Conservation (phyloP, 2,797 vertebrate genomes). For the Myotis planiceps region DNA sequence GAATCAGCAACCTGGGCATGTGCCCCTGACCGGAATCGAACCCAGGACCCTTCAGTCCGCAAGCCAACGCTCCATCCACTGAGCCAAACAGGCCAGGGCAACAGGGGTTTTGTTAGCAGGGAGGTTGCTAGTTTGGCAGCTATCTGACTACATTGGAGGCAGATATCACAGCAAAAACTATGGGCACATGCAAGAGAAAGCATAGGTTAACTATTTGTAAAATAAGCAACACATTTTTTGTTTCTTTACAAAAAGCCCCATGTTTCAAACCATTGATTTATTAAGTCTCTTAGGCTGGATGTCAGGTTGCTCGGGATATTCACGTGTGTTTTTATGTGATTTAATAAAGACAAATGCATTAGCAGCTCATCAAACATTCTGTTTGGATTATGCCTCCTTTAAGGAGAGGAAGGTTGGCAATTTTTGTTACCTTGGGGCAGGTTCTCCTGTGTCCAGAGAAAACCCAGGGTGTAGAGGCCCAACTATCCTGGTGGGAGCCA, state of each 20-base stretch:
- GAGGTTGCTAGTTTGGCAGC: not conserved
- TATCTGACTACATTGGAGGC: not conserved
- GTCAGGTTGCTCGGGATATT: not conserved
- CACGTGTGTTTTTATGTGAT: not conserved
- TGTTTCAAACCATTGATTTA: not conserved
- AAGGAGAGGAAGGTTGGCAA: not conserved
- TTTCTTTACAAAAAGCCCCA: not conserved
- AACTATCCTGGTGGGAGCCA: not conserved
- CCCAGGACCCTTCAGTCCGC: too few relatives aligned
- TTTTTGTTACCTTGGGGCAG: not conserved
- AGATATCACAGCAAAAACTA: not conserved
- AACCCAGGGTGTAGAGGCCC: not conserved
- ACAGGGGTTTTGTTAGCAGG: not conserved
- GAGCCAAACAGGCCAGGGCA: too few relatives aligned
- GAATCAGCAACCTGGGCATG: too few relatives aligned
- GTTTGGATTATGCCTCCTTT: not conserved
- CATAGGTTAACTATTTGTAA: not conserved
- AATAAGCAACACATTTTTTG: not conserved
- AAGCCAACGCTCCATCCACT: too few relatives aligned
- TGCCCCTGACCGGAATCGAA: too few relatives aligned
- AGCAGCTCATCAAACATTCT: not conserved
- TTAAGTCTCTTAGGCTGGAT: not conserved
- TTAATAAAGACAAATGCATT: not conserved
- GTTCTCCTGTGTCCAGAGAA: not conserved
- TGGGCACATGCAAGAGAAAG: not conserved